A percentile compares a stretch with the other conserved stretches of the same genome.
phyloP scores from a whole-genome alignment of 2,113 vertebrate species.

The Charina bottae region DNA sequence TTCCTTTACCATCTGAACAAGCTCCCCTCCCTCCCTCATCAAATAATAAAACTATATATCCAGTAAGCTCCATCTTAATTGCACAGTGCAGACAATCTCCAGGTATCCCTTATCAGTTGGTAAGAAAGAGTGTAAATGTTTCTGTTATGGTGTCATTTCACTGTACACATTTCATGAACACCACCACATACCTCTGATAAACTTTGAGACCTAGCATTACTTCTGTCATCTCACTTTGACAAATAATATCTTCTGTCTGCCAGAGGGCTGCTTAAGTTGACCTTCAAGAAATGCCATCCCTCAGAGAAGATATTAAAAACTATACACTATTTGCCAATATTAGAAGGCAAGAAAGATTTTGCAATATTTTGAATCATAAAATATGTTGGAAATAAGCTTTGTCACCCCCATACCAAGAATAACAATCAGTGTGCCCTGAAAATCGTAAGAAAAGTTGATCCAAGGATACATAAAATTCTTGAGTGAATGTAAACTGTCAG shows the following conservation, averaged over 20 bases:
- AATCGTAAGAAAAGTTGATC: constrained; percentile 10
- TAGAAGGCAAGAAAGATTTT: constrained; percentile 5
- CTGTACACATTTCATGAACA: constrained; percentile 14
- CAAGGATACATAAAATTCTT: background rate
- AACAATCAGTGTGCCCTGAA: constrained; percentile 1
- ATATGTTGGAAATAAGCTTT: background rate
- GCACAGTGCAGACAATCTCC: background rate
- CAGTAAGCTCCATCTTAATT: background rate
- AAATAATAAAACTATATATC: background rate
- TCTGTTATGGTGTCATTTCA: constrained; percentile 16
- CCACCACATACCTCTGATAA: constrained; percentile 16
- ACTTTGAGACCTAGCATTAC: constrained; percentile 7
- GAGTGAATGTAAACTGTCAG: background rate
- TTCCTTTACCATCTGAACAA: background rate
- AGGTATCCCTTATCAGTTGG: constrained; percentile 8
- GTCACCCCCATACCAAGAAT: background rate
- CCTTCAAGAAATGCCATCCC: constrained; percentile 13
- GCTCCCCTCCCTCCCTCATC: background rate
- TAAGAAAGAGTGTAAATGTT: constrained; percentile 1
- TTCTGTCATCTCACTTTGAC: constrained; percentile 23
- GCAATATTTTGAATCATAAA: background rate
- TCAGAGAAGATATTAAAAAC: constrained; percentile 20
- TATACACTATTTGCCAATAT: background rate
- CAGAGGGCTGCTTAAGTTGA: constrained; percentile 4
- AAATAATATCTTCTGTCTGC: constrained; percentile 27